Percentiles rank a stretch among this genome's conserved stretches.
These are phyloP conservation scores for Pelusios castaneus DNA, from an alignment of 2,113 vertebrate species.

Conservation along the genomic window DNA sequence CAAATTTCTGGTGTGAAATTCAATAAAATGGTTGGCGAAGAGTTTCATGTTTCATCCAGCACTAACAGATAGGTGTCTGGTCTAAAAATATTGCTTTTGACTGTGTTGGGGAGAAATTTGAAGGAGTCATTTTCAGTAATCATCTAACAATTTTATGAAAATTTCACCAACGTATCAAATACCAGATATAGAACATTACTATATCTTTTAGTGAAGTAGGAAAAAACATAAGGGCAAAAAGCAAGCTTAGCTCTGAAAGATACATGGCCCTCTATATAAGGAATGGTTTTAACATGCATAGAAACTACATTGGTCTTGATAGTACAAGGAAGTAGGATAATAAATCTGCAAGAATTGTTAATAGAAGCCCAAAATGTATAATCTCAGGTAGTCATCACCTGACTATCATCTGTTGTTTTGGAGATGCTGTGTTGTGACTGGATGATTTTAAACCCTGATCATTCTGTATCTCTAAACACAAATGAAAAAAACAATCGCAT, in stretches of 20 bases:
- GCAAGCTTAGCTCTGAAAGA: not conserved
- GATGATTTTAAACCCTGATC: not conserved
- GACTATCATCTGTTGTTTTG: not conserved
- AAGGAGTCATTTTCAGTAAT: not conserved
- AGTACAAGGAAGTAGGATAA: not conserved
- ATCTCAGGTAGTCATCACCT: not conserved
- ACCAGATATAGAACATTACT: not conserved
- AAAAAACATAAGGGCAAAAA: not conserved
- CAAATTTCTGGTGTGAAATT: not conserved
- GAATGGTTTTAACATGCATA: not conserved
- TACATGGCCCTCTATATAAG: not conserved
- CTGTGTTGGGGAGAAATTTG: not conserved
- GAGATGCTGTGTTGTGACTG: not conserved
- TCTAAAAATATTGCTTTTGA: not conserved
- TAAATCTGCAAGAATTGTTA: not conserved
- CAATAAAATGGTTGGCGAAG: not conserved
- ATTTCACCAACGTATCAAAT: not conserved
- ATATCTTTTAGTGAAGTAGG: not conserved
- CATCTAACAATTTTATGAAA: not conserved
- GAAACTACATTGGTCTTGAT: not conserved
- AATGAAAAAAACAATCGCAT: accelerated
- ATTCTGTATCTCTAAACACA: not conserved
- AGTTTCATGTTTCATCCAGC: not conserved
- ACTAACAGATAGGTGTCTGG: not conserved
- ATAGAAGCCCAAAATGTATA: not conserved